Conservation (phyloP, 2,888 invertebrate species). For the Alsophila aescularia region DNA sequence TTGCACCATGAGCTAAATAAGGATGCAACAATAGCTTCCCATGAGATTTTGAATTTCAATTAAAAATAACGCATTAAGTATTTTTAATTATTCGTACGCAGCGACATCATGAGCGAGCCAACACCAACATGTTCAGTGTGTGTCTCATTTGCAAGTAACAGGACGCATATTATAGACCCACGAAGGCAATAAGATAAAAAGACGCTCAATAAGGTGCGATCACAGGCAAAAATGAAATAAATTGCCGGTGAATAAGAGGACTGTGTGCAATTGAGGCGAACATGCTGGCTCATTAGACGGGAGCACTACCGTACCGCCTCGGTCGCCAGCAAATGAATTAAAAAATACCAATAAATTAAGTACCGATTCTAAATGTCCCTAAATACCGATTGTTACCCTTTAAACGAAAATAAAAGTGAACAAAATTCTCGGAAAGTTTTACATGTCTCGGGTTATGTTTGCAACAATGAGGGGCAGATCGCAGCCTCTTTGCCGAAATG, state of each 20-base stretch:
- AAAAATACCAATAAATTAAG: constrained; percentile 43
- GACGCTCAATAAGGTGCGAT: constrained; percentile 83
- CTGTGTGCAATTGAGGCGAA: constrained; percentile 83
- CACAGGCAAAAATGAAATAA: constrained; percentile 85
- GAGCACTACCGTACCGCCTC: constrained; percentile 47
- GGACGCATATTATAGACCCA: constrained; percentile 82
- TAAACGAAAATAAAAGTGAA: constrained; percentile 54
- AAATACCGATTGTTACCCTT: constrained; percentile 36
- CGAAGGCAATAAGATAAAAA: constrained; percentile 83
- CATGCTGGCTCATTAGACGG: constrained; percentile 82
- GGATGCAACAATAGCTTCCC: constrained; percentile 38
- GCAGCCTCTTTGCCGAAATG: constrained; percentile 72
- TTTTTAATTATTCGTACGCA: constrained; percentile 75
- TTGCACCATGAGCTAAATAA: constrained; percentile 26
- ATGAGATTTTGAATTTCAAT: constrained; percentile 43
- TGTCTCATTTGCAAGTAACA: constrained; percentile 84
- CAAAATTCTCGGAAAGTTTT: constrained; percentile 66
- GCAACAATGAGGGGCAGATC: constrained; percentile 59
- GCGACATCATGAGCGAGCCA: constrained; percentile 74
- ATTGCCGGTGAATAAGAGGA: constrained; percentile 82
- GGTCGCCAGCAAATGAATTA: constrained; percentile 40
- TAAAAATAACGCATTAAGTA: constrained; percentile 50
- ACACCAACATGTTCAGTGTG: constrained; percentile 72
- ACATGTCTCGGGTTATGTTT: constrained; percentile 57
- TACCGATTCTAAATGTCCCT: constrained; percentile 39